phyloP scores from a whole-genome alignment of 2,888 invertebrate species.

The Hoplodrina ambigua region DNA sequence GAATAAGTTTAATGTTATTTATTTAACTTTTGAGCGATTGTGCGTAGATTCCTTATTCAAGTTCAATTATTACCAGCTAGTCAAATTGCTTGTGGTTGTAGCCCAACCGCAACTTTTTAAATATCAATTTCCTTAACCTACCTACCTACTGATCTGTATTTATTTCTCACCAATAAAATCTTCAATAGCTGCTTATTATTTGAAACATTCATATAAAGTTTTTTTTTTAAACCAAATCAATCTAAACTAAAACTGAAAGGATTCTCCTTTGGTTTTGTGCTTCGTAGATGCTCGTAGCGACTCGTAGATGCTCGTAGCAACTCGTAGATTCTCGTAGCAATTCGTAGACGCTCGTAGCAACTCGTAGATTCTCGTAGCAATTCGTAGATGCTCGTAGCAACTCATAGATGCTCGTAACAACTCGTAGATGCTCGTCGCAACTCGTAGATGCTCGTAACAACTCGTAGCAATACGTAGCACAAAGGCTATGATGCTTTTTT shows the following conservation, averaged over 20 bases:
- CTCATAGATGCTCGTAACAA: too few species aligned
- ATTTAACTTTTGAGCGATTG: not conserved
- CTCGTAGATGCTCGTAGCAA: too few species aligned
- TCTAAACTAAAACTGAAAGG: too few species aligned
- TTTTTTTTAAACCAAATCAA: conserved; percentile 27
- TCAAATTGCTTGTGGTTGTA: not conserved
- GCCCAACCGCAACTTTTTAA: too few species aligned
- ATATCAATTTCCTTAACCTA: not conserved
- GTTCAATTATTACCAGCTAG: not conserved
- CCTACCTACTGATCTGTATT: not conserved
- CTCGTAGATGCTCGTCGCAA: too few species aligned
- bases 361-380: too few species aligned
- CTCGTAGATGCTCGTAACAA: conserved; percentile 26
- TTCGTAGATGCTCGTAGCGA: too few species aligned
- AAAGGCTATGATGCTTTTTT: conserved; percentile 56
- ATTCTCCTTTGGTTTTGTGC: too few species aligned
- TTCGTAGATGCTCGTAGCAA: too few species aligned
- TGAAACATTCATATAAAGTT: conserved; percentile 12
- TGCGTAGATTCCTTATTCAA: not conserved
- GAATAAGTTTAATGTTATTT: not conserved
- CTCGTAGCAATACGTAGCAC: conserved; percentile 37
- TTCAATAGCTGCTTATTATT: conserved; percentile 2
- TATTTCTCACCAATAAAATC: not conserved
- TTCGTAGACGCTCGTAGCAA: too few species aligned
- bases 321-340: too few species aligned